Base-by-base conservation (phyloP, 1,140 invertebrate species). In the Mycetomoellerius zeteki region DNA sequence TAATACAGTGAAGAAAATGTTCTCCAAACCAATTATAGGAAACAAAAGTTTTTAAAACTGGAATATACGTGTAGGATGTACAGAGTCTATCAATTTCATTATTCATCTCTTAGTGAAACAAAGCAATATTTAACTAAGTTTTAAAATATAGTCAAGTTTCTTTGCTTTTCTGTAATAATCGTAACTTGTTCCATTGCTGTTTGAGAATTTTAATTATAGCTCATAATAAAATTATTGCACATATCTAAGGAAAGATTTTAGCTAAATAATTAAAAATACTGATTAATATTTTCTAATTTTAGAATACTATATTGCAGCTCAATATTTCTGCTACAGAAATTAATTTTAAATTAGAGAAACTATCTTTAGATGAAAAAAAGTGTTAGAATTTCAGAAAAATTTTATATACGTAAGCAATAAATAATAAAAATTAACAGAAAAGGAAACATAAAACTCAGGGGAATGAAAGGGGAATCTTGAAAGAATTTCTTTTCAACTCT, bases 31-130 rank as follows among this genome's bases (percentile, higher is more conserved):
- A 76, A 24, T 16, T 76, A 19, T 0, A 10, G 2, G 16, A 43
- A 27, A 16, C 4, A 50, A 52, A 72, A 47, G 62, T 65, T 65
- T 72, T 19, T 19, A 19, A 21, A 72, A 50, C 16, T 50, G 12
- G 1, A 21, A 52, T 30, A 50, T 52, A n/a, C 27, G 37, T 64
- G 37, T 77, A 62, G 6, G 21, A 43, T 62, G 21, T 3, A 47
- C 2, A 77, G 47, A 37, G 21, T 60, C 1, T n/a, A 24, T 60
- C 4, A 58, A 77, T 64, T 60, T 77, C 5, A 77, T 77, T 47
- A 69, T 37, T 54, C n/a, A 37, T 37, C 2, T 10, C 3, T 54
- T 64, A 27, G 21, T n/a, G 24, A 77, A 77, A 64, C 19, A 19
- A 62, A 47, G 12, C 12, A n/a, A 47, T 43, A 64, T 77, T 60